phyloP scores from a whole-genome alignment of 2,888 invertebrate species.

The Mechanitis messenoides region DNA sequence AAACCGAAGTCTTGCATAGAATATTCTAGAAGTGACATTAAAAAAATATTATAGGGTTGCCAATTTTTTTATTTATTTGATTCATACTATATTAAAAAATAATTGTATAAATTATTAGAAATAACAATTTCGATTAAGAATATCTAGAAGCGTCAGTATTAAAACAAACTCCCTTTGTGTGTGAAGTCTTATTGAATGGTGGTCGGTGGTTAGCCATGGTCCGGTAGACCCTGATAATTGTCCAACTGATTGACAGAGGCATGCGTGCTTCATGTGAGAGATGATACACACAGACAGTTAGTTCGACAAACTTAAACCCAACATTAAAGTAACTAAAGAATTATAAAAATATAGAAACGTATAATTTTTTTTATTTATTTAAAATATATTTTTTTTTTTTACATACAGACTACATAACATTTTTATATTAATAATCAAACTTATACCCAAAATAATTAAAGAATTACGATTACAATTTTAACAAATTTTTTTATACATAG shows the following conservation, averaged over 20 bases:
- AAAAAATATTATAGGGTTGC: neutral
- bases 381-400: too few relatives aligned
- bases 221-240: constrained; percentile 58
- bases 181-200: constrained; percentile 43
- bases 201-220: constrained; percentile 56
- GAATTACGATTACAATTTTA: too few relatives aligned
- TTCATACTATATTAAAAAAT: neutral
- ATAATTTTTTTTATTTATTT: too few relatives aligned
- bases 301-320: neutral
- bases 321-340: neutral
- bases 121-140: neutral
- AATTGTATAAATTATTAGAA: neutral
- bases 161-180: constrained; percentile 5
- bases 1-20: constrained; percentile 34
- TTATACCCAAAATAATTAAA: too few relatives aligned
- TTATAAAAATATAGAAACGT: neutral
- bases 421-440: too few relatives aligned
- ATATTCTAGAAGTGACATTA: constrained; percentile 15
- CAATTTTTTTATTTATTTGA: too few relatives aligned
- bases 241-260: constrained; percentile 57
- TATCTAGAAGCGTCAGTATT: neutral
- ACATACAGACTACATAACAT: too few relatives aligned
- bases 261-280: constrained; percentile 38
- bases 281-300: constrained; percentile 18
- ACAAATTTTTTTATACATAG: too few relatives aligned